Evolutionary conservation across 2,888 invertebrate genomes (phyloP).

Genomic region (Lepetodrilus schrolli): DNA sequence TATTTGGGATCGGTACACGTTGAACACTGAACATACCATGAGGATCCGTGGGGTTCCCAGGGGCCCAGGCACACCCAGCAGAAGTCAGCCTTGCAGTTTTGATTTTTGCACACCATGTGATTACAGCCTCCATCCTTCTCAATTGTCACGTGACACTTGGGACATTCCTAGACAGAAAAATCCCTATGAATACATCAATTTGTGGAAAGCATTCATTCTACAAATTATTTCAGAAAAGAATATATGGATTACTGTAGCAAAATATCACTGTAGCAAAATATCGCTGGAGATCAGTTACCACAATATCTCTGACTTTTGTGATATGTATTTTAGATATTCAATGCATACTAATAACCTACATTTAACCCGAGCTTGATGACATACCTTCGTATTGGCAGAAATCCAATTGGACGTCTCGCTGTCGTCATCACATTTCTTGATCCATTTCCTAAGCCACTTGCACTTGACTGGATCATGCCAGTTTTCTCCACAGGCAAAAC

Average conservation of each 20-base stretch:
- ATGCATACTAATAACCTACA: no score
- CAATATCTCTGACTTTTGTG: no score
- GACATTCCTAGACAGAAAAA: conserved; percentile 83
- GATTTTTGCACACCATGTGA: conserved; percentile 99
- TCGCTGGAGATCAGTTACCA: no score
- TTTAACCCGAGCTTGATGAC: no score
- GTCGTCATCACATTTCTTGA: conserved; percentile 99
- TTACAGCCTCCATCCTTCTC: conserved; percentile 95
- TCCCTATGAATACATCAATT: no score
- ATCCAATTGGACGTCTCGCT: conserved; percentile 99
- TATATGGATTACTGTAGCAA: no score
- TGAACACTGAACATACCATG: conserved; percentile 81
- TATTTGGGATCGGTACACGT: no score
- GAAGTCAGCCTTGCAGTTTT: conserved; percentile 97
- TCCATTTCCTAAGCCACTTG: conserved; percentile 93
- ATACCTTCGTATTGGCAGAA: conserved; percentile 95
- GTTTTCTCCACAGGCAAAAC: conserved; percentile 89
- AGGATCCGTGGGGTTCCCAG: conserved; percentile 98
- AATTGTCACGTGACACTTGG: conserved; percentile 91
- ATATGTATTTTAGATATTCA: no score
- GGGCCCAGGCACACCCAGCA: conserved; percentile 99
- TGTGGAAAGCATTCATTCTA: no score
- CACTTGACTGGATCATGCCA: conserved; percentile 97
- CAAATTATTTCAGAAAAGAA: no score
- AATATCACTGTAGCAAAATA: no score